These are phyloP conservation scores for Notothenia rossii DNA, from an alignment of 2,113 vertebrate species.

Conservation along the genomic window DNA sequence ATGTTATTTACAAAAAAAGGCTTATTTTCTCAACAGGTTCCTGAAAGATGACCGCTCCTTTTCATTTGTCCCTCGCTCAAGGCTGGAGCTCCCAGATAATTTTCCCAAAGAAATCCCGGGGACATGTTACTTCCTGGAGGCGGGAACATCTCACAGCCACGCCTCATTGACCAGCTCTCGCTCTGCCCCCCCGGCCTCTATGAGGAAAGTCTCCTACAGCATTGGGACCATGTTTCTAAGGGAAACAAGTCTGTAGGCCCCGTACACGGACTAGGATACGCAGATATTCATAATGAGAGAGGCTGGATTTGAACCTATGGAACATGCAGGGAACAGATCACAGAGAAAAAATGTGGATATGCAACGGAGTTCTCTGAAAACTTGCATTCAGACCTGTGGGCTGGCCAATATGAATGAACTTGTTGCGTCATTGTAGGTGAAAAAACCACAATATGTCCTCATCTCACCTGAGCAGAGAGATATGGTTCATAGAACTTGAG, in stretches of 20 bases:
- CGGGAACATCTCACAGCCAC: constrained; percentile 90
- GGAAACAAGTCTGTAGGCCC: constrained; percentile 95
- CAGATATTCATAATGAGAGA: constrained; percentile 34
- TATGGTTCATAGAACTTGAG: constrained; percentile 32
- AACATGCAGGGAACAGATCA: constrained; percentile 38
- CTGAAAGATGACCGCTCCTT: constrained; percentile 95
- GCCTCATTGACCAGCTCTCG: constrained; percentile 83
- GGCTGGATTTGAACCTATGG: constrained; percentile 31
- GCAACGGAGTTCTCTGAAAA: constrained; percentile 57
- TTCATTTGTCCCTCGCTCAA: constrained; percentile 94
- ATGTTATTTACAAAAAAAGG: neutral
- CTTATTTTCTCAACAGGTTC: constrained; percentile 82
- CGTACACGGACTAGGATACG: constrained; percentile 9
- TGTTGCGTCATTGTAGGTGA: constrained; percentile 25
- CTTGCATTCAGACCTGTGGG: constrained; percentile 52
- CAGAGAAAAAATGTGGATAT: constrained; percentile 57
- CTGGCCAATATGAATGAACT: constrained; percentile 25
- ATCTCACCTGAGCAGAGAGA: constrained; percentile 20
- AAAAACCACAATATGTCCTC: constrained; percentile 45
- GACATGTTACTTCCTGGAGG: constrained; percentile 98
- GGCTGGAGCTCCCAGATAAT: constrained; percentile 97
- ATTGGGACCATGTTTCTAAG: constrained; percentile 99
- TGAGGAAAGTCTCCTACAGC: constrained; percentile 97
- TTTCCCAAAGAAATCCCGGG: constrained; percentile 98
- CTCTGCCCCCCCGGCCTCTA: constrained; percentile 90